Evolutionary conservation across 2,888 invertebrate genomes (phyloP).

Genomic region (Tridacna crocea): DNA sequence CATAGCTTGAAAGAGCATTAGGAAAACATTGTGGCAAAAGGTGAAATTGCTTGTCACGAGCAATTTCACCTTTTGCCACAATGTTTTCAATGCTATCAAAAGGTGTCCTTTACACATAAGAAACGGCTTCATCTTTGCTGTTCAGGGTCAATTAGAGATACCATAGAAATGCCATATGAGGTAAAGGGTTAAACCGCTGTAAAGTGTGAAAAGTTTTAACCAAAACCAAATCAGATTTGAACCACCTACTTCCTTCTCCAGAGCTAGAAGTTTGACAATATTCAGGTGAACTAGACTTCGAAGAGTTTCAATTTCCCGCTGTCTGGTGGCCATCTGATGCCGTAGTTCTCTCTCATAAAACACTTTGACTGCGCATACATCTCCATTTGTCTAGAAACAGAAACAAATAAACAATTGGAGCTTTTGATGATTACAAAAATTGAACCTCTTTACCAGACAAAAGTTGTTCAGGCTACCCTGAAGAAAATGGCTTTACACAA

Average conservation of each 20-base stretch:
- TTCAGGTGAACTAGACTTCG: constrained; percentile 95
- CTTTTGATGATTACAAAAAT: background rate
- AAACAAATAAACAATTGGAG: background rate
- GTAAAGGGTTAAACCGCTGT: background rate
- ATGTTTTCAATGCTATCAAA: no score
- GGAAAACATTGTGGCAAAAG: no score
- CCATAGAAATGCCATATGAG: no score
- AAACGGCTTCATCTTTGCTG: no score
- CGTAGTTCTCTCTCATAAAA: constrained; percentile 89
- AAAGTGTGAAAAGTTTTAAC: no score
- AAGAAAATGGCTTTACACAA: no score
- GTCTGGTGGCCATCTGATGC: constrained; percentile 88
- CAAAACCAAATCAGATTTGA: constrained; percentile 11
- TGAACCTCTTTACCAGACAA: background rate
- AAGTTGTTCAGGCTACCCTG: background rate
- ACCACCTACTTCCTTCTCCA: constrained; percentile 91
- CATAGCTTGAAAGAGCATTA: no score
- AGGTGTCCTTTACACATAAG: no score
- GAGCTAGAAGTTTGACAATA: constrained; percentile 95
- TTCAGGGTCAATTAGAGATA: no score
- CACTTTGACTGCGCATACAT: constrained; percentile 97
- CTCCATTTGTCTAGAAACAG: constrained; percentile 90
- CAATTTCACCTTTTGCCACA: no score
- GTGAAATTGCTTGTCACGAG: no score
- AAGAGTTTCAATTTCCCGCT: constrained; percentile 96